Evolutionary conservation across 64 coral and sea anemone species (phyloP).

Genomic region (Dendrophyllia cribrosa): DNA sequence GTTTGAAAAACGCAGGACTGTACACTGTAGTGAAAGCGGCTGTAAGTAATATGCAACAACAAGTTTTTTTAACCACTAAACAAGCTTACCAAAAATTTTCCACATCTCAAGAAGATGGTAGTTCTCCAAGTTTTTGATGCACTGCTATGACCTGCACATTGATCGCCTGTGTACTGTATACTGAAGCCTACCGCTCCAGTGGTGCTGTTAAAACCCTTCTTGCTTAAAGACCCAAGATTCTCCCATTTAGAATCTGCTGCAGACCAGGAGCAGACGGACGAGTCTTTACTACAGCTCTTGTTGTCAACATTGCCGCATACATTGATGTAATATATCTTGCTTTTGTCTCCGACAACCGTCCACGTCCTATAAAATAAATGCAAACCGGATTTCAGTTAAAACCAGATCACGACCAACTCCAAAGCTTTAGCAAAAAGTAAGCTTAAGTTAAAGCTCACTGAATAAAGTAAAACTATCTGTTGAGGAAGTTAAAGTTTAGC

Average conservation of each 20-base stretch:
- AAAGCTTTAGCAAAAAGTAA: not conserved
- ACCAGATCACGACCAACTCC: not conserved
- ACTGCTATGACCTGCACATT: not conserved
- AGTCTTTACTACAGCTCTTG: slow-evolving; percentile 1
- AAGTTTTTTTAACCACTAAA: not conserved
- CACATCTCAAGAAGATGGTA: slow-evolving; percentile 81
- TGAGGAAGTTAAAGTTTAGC: not conserved
- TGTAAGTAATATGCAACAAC: too few relatives aligned
- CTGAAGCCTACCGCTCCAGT: slow-evolving; percentile 53
- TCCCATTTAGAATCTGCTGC: not conserved
- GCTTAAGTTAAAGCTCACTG: too few relatives aligned
- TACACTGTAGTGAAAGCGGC: too few relatives aligned
- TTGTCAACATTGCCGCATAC: slow-evolving; percentile 22
- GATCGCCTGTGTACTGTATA: slow-evolving; percentile 47
- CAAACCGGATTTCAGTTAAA: not conserved
- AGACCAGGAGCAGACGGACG: slow-evolving; percentile 50
- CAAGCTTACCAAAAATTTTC: slow-evolving; percentile 80
- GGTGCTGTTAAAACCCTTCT: not conserved
- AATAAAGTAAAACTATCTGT: too few relatives aligned
- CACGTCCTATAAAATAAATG: slow-evolving; percentile 54
- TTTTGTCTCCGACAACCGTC: not conserved
- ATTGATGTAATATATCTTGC: slow-evolving; percentile 61
- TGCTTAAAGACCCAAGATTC: slow-evolving; percentile 25
- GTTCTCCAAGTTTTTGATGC: slow-evolving; percentile 23
- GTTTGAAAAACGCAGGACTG: too few relatives aligned